Base-by-base conservation (phyloP, 2,888 invertebrate species). In the Drosophila leonis region DNA sequence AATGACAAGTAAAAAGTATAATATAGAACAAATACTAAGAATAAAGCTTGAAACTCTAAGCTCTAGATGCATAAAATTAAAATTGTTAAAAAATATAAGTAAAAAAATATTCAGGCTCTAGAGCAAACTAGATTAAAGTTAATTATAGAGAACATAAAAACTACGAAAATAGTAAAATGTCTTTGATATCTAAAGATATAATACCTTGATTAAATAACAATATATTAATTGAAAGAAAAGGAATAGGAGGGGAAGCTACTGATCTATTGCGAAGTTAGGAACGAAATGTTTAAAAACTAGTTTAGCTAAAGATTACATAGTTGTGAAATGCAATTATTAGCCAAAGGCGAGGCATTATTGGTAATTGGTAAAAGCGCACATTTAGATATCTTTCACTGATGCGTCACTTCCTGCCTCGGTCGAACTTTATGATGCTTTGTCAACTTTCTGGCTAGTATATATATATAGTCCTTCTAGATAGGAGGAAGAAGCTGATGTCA, bases 401-500 rank as follows among this genome's bases (percentile, higher is more conserved):
- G 78, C n/a, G 70, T 78, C 76, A 82, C 67, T 68, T 79, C 82
- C 77, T 63, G 31, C 52, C 48, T 8, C 2, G 20, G 10, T 18
- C 13, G 10, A 10, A n/a, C 8, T 75, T 65, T 62, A 62, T 54
- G 20, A 55, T 29, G 46, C 60, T 56, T 63, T 70, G 37, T 41
- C 2, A 49, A 46, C 44, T 41, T 63, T 39, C 13, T 31, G 37
- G 27, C n/a, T n/a, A n/a, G n/a, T n/a, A n/a, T 24, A 29, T 41
- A 24, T 31, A 24, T 41, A 56, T n/a, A 24, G 12, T 31, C 29
- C 48, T 49, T 10, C 10, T 35, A 7, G 15, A 13, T 15, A 24
- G 10, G 4, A 39, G 31, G 51, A 56, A 61, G 51, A 56, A 61
- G 56, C 57, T 85, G 88, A 85, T 75, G 85, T 85, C 85, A 85